A percentile compares a stretch with the other conserved stretches of the same genome.
Evolutionary conservation across 30 jellyfish, hydroid and myxozoan genomes (phyloP).

Genomic region (Clytia hemisphaerica): DNA sequence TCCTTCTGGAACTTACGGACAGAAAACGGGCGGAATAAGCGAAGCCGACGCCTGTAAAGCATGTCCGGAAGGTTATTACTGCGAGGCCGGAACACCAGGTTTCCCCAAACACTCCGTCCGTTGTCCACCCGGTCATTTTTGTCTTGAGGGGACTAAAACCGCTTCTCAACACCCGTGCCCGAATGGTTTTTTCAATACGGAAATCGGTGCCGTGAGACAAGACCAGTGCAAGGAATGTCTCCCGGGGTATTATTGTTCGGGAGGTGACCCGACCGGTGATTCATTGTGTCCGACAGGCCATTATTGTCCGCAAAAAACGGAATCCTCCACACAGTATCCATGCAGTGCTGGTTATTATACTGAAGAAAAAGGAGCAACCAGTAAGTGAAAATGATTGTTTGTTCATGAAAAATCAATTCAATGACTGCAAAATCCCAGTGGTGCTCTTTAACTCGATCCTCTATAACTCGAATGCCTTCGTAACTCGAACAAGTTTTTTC

Average conservation of each 20-base stretch:
- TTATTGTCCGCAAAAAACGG: conserved; percentile 79
- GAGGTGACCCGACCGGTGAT: conserved; percentile 93
- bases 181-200: conserved; percentile 60
- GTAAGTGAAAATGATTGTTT: conserved; percentile 40
- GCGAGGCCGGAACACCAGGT: conserved; percentile 84
- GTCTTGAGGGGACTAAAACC: conserved; percentile 67
- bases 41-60: conserved; percentile 74
- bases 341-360: conserved; percentile 92
- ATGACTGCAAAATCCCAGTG: too few relatives aligned
- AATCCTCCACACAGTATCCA: conserved; percentile 61
- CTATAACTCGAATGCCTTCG: too few relatives aligned
- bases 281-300: conserved; percentile 94
- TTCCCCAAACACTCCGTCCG: conserved; percentile 56
- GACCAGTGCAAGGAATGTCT: conserved; percentile 77
- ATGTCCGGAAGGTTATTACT: conserved; percentile 94
- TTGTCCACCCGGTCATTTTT: conserved; percentile 95
- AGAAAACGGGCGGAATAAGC: conserved; percentile 76
- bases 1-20: conserved; percentile 97
- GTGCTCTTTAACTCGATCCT: too few relatives aligned
- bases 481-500: too few relatives aligned
- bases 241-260: conserved; percentile 82
- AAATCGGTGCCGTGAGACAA: conserved; percentile 60
- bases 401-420: too few relatives aligned
- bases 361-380: conserved; percentile 74
- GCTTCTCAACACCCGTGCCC: conserved; percentile 75